phyloP scores from a whole-genome alignment of 2,113 vertebrate species.

The Mohoua ochrocephala region DNA sequence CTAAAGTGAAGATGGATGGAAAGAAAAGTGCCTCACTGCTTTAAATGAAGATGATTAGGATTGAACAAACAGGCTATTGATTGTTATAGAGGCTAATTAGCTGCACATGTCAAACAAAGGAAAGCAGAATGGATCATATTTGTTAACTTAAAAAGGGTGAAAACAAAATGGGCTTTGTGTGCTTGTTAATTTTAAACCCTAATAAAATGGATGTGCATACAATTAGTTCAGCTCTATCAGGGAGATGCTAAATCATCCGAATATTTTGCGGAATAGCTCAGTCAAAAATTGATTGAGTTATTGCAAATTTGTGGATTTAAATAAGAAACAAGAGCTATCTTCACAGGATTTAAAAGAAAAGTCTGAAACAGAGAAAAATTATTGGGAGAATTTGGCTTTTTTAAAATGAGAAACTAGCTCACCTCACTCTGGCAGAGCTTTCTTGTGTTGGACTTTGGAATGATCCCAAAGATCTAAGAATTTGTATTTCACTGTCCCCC shows the following conservation, averaged over 20 bases:
- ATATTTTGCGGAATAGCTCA: not conserved
- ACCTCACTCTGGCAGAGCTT: not conserved
- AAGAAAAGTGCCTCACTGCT: not conserved
- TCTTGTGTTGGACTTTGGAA: not conserved
- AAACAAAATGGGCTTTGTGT: not conserved
- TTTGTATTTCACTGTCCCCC: not conserved
- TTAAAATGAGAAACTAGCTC: not conserved
- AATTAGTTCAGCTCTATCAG: not conserved
- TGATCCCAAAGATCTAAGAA: not conserved
- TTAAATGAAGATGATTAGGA: constrained; percentile 29
- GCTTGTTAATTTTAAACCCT: not conserved
- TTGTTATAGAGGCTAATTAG: not conserved
- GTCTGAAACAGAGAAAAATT: not conserved
- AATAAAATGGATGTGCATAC: not conserved
- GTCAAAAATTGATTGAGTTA: not conserved
- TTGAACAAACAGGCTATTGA: constrained; percentile 3
- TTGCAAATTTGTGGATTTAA: not conserved
- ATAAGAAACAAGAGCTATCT: not conserved
- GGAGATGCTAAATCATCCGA: not conserved
- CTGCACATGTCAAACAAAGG: not conserved
- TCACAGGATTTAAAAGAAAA: not conserved
- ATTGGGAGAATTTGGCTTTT: not conserved
- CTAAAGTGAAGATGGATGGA: not conserved
- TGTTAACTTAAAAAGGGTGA: not conserved
- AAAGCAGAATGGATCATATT: not conserved